Conservation (phyloP, 2,113 vertebrate species). For the Ammodytes dubius region DNA sequence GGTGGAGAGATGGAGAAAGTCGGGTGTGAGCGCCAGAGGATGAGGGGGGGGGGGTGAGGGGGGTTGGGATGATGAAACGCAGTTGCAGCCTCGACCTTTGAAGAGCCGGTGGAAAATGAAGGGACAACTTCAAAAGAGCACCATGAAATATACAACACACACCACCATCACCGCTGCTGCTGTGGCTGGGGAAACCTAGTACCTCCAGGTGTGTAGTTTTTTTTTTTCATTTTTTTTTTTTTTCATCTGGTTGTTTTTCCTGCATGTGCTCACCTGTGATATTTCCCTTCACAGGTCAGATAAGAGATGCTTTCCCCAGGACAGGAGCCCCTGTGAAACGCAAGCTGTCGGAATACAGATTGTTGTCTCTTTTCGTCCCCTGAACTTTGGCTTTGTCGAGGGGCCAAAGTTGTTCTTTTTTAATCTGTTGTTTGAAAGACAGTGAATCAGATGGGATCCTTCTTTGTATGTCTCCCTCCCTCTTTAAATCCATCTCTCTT, state of each 20-base stretch:
- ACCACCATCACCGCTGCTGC: conserved; percentile 25
- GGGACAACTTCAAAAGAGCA: conserved; percentile 78
- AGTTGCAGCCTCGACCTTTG: conserved; percentile 78
- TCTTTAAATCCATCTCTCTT: conserved; percentile 58
- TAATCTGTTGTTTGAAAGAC: conserved; percentile 41
- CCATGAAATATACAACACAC: conserved; percentile 79
- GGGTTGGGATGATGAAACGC: conserved; percentile 63
- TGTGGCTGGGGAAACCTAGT: conserved; percentile 37
- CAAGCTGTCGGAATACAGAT: conserved; percentile 36
- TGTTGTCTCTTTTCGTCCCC: conserved; percentile 37
- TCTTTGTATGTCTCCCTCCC: conserved; percentile 40
- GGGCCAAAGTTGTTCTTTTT: conserved; percentile 19
- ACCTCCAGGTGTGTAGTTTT: conserved; percentile 56
- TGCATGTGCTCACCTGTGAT: conserved; percentile 54
- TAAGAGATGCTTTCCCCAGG: conserved; percentile 24
- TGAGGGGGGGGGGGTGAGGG: background rate
- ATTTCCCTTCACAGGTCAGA: conserved; percentile 37
- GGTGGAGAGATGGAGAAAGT: conserved; percentile 58
- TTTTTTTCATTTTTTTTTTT: too few relatives aligned
- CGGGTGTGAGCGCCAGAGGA: conserved; percentile 9
- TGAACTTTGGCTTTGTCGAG: conserved; percentile 59
- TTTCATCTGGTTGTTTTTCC: conserved; percentile 52
- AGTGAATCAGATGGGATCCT: conserved; percentile 47
- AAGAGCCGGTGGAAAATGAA: conserved; percentile 74
- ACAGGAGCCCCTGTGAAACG: conserved; percentile 40